Evolutionary conservation across 2,797 vertebrate species (phyloP).

Genomic region (Psittacula echo): DNA sequence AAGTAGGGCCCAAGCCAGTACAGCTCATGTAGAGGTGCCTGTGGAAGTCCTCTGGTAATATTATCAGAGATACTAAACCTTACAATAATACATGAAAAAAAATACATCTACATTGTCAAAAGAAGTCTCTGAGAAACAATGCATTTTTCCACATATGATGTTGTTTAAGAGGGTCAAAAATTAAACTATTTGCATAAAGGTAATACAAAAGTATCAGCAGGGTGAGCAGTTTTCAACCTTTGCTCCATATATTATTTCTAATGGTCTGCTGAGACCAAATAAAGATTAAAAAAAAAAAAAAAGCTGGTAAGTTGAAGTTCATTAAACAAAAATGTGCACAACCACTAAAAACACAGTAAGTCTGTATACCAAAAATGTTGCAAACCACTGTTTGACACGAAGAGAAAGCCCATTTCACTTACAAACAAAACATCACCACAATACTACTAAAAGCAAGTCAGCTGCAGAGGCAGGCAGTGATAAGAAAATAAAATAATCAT

Average conservation of each 20-base stretch:
- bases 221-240: background rate
- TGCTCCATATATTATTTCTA: background rate
- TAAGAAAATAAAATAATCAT: background rate
- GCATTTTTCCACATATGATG: background rate
- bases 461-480: background rate
- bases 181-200: background rate
- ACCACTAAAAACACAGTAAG: background rate
- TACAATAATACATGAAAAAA: background rate
- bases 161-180: background rate
- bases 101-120: background rate
- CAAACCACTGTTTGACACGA: background rate
- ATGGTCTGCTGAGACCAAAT: background rate
- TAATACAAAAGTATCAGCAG: background rate
- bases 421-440: background rate
- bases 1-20: background rate
- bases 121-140: background rate
- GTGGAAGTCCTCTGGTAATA: background rate
- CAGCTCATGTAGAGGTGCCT: background rate
- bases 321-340: background rate
- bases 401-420: background rate
- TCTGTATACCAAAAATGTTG: background rate
- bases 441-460: background rate
- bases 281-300: background rate
- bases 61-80: background rate
- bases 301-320: background rate